phyloP scores from a whole-genome alignment of 2,797 vertebrate genomes.

The Ispidina lecontei region DNA sequence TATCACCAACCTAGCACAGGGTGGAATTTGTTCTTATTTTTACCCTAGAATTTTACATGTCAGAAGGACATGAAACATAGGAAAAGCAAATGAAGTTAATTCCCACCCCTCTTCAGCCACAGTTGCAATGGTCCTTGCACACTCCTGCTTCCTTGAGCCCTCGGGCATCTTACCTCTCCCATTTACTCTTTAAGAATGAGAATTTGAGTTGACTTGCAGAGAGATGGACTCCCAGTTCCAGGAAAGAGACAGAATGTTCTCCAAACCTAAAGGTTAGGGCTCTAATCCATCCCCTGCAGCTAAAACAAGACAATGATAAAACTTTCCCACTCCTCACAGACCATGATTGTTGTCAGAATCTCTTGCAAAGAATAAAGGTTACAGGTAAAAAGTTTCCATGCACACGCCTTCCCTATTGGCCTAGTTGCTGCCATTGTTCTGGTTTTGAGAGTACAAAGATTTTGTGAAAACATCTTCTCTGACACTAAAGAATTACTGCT shows the following conservation, averaged over 20 bases:
- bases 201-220: not conserved
- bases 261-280: constrained; percentile 7
- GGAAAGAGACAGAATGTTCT: constrained; percentile 6
- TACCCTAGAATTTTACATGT: fast-evolving
- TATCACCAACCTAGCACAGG: not conserved
- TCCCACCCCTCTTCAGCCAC: not conserved
- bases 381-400: constrained; percentile 1
- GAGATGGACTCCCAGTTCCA: constrained; percentile 16
- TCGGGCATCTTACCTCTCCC: not conserved
- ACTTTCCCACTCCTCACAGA: constrained; percentile 7
- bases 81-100: not conserved
- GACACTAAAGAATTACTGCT: not conserved
- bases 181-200: not conserved
- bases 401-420: not conserved
- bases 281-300: constrained; percentile 39
- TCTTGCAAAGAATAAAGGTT: constrained; percentile 23
- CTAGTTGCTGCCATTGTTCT: constrained; percentile 20
- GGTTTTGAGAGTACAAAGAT: not conserved
- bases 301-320: constrained; percentile 1
- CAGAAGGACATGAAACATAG: not conserved
- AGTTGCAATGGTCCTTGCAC: not conserved
- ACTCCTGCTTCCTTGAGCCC: not conserved
- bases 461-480: not conserved
- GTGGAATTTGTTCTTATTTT: not conserved
- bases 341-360: not conserved